phyloP scores from a whole-genome alignment of 2,888 invertebrate genomes.

The Campaea margaritaria region DNA sequence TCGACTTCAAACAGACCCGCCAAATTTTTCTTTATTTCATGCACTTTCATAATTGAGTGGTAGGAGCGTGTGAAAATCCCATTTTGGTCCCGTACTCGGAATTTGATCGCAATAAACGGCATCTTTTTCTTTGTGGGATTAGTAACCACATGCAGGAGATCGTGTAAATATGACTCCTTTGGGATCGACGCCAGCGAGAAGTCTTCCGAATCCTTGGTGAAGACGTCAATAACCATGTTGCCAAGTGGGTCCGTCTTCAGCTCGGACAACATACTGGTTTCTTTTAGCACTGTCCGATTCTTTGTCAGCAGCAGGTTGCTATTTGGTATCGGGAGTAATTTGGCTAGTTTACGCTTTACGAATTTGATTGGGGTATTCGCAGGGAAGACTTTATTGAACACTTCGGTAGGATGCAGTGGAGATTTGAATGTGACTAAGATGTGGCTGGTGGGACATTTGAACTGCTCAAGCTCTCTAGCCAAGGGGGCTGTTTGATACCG shows the following conservation, averaged over 20 bases:
- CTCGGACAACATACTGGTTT: slow-evolving; percentile 67
- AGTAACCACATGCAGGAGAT: slow-evolving; percentile 67
- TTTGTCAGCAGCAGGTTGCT: slow-evolving; percentile 72
- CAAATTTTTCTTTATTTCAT: slow-evolving; percentile 86
- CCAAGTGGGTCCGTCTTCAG: slow-evolving; percentile 72
- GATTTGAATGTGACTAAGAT: slow-evolving; percentile 73
- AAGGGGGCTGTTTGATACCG: slow-evolving; percentile 72
- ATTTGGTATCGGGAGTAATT: slow-evolving; percentile 70
- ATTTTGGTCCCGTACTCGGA: slow-evolving; percentile 72
- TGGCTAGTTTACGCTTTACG: slow-evolving; percentile 76
- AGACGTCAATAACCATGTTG: slow-evolving; percentile 74
- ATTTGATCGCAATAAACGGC: slow-evolving; percentile 80
- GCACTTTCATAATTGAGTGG: slow-evolving; percentile 80
- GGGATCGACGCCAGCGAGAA: slow-evolving; percentile 73
- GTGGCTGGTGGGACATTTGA: slow-evolving; percentile 75
- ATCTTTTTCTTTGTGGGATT: slow-evolving; percentile 69
- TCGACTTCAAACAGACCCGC: slow-evolving; percentile 84
- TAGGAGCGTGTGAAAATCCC: slow-evolving; percentile 82
- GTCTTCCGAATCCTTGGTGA: slow-evolving; percentile 73
- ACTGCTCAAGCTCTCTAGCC: slow-evolving; percentile 64
- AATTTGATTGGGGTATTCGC: slow-evolving; percentile 72
- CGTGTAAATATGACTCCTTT: slow-evolving; percentile 74
- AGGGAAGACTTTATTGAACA: slow-evolving; percentile 77
- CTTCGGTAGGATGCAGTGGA: slow-evolving; percentile 69
- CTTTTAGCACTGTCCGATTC: slow-evolving; percentile 76